These are phyloP conservation scores for Mesorhabditis sp. DNA, from an alignment of 2,888 invertebrate species.

Conservation along the genomic window DNA sequence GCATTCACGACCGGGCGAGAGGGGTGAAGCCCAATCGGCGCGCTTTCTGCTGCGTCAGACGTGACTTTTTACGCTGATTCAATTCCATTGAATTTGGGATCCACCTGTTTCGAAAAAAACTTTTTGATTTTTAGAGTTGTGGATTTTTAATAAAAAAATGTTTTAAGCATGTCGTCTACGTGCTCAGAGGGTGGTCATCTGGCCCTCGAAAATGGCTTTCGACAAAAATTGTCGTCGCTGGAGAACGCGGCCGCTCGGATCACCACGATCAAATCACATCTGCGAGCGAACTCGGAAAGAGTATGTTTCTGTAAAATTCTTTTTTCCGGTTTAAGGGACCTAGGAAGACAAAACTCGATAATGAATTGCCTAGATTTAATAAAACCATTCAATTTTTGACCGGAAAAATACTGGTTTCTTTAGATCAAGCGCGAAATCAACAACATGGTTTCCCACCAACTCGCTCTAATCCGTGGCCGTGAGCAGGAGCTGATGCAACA, in stretches of 20 bases:
- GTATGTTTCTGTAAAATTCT: neutral
- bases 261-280: constrained; percentile 3
- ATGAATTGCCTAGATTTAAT: no score
- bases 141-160: neutral
- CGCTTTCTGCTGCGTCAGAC: no score
- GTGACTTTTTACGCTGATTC: no score
- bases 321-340: no score
- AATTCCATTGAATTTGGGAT: no score
- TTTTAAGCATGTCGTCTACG: neutral
- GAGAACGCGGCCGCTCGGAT: constrained; percentile 8
- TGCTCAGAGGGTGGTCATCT: neutral
- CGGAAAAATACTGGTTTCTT: no score
- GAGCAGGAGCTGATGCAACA: neutral
- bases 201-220: constrained; percentile 4
- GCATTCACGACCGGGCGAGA: no score
- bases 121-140: neutral
- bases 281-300: constrained; percentile 3
- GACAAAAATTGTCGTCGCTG: neutral
- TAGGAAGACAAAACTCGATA: no score
- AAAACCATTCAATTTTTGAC: no score
- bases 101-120: no score
- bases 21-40: no score
- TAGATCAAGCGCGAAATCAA: neutral
- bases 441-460: constrained; percentile 5
- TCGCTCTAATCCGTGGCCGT: neutral